Conservation (phyloP, 2,797 vertebrate species). For the Spinibarbus caldwelli region DNA sequence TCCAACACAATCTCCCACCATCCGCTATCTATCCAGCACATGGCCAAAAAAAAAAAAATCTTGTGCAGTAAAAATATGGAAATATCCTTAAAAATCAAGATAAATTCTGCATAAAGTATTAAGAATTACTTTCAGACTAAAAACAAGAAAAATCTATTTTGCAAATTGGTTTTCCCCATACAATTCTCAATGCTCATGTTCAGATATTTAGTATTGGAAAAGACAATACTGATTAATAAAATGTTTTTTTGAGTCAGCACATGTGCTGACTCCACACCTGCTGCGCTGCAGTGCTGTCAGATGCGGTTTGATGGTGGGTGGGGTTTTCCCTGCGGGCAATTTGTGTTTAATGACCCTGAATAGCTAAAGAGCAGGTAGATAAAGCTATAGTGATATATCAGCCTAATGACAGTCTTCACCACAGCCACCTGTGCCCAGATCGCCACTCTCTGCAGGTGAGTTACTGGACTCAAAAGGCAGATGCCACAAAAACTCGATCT, state of each 20-base stretch:
- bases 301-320: conserved; percentile 34
- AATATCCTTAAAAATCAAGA: background rate
- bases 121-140: background rate
- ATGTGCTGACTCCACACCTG: conserved; percentile 31
- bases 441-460: background rate
- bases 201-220: background rate
- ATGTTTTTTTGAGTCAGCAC: background rate
- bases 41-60: background rate
- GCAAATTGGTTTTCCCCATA: background rate
- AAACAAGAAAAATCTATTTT: background rate
- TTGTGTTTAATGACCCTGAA: conserved; percentile 46
- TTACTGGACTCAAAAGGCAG: background rate
- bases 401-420: conserved; percentile 18
- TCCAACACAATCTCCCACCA: conserved; percentile 6
- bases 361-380: conserved; percentile 37
- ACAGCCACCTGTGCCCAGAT: conserved; percentile 20
- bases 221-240: background rate
- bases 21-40: background rate
- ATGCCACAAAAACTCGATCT: background rate
- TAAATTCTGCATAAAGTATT: background rate
- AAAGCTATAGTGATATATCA: conserved; percentile 29
- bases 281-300: conserved; percentile 18
- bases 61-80: background rate
- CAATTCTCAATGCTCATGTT: background rate
- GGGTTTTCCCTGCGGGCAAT: conserved; percentile 17